These are phyloP conservation scores for Ataeniobius toweri DNA, from an alignment of 2,797 vertebrate species.

Conservation along the genomic window DNA sequence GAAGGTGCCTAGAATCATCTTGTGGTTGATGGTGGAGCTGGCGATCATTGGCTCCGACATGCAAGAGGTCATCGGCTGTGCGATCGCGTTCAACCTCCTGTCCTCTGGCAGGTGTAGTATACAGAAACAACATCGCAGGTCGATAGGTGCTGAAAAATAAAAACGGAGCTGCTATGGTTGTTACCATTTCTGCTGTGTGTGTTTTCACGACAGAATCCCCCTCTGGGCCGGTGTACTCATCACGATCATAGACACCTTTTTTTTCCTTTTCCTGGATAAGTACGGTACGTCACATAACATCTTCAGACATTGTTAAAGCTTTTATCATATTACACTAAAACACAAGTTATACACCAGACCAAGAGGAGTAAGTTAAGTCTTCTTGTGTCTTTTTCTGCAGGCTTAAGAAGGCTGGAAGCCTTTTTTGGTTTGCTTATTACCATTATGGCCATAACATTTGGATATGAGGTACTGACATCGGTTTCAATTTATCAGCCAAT, in stretches of 20 bases:
- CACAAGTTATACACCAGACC: background rate
- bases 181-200: background rate
- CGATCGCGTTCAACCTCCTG: slow-evolving; percentile 94
- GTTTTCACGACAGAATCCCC: slow-evolving; percentile 84
- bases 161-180: background rate
- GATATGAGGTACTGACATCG: slow-evolving; percentile 86
- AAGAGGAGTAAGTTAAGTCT: background rate
- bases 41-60: slow-evolving; percentile 97
- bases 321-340: background rate
- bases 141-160: background rate
- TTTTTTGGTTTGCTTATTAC: slow-evolving; percentile 96
- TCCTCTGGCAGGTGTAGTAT: slow-evolving; percentile 85
- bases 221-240: slow-evolving; percentile 95
- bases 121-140: background rate
- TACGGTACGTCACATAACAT: slow-evolving; percentile 82
- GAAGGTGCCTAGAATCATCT: slow-evolving; percentile 89
- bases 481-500: slow-evolving; percentile 2
- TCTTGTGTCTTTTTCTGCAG: slow-evolving; percentile 66
- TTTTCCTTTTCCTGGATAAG: slow-evolving; percentile 97
- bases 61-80: slow-evolving; percentile 98
- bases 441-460: slow-evolving; percentile 93
- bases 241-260: slow-evolving; percentile 93
- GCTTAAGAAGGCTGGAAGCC: slow-evolving; percentile 92
- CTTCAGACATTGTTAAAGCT: background rate
- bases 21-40: slow-evolving; percentile 96